Conservation (phyloP, 2,113 vertebrate species). For the Brachyhypopomus gauderio region DNA sequence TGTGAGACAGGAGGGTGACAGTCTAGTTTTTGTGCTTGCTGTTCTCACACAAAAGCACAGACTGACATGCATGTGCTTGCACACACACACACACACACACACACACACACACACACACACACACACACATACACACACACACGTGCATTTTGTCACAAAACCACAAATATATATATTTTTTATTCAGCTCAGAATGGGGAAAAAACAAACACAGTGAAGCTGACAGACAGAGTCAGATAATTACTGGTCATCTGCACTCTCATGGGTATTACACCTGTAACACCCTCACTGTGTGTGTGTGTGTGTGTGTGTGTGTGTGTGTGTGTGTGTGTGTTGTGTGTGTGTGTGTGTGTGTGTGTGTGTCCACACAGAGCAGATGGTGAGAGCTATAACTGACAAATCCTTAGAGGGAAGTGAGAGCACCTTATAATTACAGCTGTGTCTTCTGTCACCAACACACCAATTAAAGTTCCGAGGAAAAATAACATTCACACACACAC, state of each 20-base stretch:
- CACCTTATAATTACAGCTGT: constrained; percentile 58
- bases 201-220: constrained; percentile 24
- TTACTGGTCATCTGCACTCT: constrained; percentile 42
- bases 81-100: constrained; percentile 13
- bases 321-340: constrained; percentile 40
- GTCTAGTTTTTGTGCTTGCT: constrained; percentile 31
- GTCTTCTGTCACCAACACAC: constrained; percentile 41
- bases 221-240: constrained; percentile 35
- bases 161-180: constrained; percentile 27
- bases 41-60: constrained; percentile 18
- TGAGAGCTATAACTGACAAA: constrained; percentile 58
- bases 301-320: not conserved
- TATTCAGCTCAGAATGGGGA: constrained; percentile 32
- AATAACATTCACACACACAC: constrained; percentile 16
- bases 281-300: constrained; percentile 4
- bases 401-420: constrained; percentile 52
- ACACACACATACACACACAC: constrained; percentile 23
- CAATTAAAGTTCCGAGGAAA: constrained; percentile 51
- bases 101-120: constrained; percentile 38
- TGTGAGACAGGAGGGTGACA: constrained; percentile 29
- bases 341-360: constrained; percentile 46
- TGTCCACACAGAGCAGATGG: constrained; percentile 51
- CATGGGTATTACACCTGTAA: constrained; percentile 49
- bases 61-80: not conserved
- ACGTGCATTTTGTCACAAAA: not conserved